Evolutionary conservation across 2,888 invertebrate species (phyloP).

Genomic region (Teleogryllus oceanicus): DNA sequence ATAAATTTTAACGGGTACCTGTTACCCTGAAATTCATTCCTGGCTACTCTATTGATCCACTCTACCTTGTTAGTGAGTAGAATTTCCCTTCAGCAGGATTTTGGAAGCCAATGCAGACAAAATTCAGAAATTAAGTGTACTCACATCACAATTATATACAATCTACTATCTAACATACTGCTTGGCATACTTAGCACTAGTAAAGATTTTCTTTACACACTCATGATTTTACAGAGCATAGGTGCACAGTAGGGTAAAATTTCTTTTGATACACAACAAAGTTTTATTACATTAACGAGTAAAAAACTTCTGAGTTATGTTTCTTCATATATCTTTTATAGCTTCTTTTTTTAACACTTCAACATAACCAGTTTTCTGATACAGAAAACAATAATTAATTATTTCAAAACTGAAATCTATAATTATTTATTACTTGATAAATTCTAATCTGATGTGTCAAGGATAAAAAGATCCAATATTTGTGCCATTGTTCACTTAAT

Average conservation of each 20-base stretch:
- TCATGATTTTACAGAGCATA: slow-evolving; percentile 3
- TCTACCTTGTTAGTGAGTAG: too few species aligned
- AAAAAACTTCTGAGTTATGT: slow-evolving; percentile 26
- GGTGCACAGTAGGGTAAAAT: slow-evolving; percentile 29
- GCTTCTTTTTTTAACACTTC: neutral
- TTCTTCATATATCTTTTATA: neutral
- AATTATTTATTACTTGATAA: slow-evolving; percentile 29
- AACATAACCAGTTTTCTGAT: slow-evolving; percentile 33
- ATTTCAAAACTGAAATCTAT: slow-evolving; percentile 31
- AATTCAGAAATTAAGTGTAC: neutral
- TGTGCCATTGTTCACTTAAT: slow-evolving; percentile 23
- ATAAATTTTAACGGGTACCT: too few species aligned
- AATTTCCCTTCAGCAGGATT: neutral
- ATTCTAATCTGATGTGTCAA: slow-evolving; percentile 43
- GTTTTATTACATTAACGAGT: slow-evolving; percentile 28
- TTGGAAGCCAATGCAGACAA: neutral
- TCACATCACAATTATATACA: too few species aligned
- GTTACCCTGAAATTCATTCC: too few species aligned
- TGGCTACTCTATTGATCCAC: too few species aligned
- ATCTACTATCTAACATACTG: neutral
- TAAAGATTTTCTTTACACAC: slow-evolving; percentile 6
- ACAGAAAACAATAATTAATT: slow-evolving; percentile 41
- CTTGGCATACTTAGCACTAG: slow-evolving; percentile 9
- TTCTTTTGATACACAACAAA: slow-evolving; percentile 25
- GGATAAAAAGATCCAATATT: slow-evolving; percentile 24